Conservation (phyloP, 1,140 invertebrate species). For the Harpegnathos saltator region DNA sequence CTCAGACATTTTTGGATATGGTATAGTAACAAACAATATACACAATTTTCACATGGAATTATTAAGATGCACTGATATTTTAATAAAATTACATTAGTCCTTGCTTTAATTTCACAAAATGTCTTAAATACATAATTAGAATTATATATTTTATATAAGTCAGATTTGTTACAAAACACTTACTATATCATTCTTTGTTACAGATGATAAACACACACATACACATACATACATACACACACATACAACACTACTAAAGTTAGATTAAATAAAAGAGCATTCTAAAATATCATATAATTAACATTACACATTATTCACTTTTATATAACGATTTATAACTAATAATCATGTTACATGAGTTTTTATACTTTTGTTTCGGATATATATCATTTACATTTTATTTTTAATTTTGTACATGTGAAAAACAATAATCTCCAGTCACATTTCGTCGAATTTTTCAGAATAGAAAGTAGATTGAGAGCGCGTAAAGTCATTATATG, state of each 20-base stretch:
- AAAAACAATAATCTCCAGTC: background rate
- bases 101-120: background rate
- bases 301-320: background rate
- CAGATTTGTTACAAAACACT: background rate
- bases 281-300: background rate
- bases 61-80: background rate
- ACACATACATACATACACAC: background rate
- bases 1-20: slow-evolving; percentile 66
- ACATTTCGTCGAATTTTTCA: too few relatives aligned
- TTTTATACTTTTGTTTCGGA: slow-evolving; percentile 23
- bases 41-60: background rate
- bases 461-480: too few relatives aligned
- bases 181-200: slow-evolving; percentile 14
- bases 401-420: slow-evolving; percentile 18
- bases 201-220: background rate
- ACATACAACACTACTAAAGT: background rate
- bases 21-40: background rate
- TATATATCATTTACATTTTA: background rate
- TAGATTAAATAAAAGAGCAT: slow-evolving; percentile 23
- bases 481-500: too few relatives aligned
- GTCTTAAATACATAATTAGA: background rate
- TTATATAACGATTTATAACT: background rate
- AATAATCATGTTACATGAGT: background rate
- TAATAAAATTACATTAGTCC: background rate
- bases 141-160: background rate